phyloP scores from a whole-genome alignment of 2,888 invertebrate genomes.

The Patella pellucida region DNA sequence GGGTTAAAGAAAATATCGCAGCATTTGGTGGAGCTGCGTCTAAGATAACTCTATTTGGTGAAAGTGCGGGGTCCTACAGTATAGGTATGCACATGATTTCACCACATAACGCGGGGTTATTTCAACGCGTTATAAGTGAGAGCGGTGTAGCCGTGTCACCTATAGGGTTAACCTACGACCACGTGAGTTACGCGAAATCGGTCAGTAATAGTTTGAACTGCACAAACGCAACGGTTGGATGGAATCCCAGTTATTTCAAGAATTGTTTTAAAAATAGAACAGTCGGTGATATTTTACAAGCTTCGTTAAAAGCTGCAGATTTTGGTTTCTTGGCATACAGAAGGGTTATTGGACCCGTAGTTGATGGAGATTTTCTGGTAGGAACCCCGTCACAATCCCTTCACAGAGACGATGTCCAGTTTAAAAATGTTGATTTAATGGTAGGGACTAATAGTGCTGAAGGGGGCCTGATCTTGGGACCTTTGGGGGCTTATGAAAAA shows the following conservation, averaged over 20 bases:
- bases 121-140: constrained; percentile 49
- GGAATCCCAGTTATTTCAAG: constrained; percentile 22
- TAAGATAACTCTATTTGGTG: constrained; percentile 51
- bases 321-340: constrained; percentile 6
- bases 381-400: constrained; percentile 14
- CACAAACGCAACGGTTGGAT: constrained; percentile 8
- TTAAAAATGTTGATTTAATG: constrained; percentile 29
- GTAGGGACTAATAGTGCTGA: constrained; percentile 28
- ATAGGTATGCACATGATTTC: constrained; percentile 47
- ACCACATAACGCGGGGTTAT: constrained; percentile 40
- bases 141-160: constrained; percentile 44
- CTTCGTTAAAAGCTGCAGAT: constrained; percentile 15
- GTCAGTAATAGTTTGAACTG: constrained; percentile 27
- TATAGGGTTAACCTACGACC: constrained; percentile 25
- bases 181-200: constrained; percentile 20
- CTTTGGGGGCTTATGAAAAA: constrained; percentile 20
- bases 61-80: constrained; percentile 49
- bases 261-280: constrained; percentile 27
- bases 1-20: constrained; percentile 89
- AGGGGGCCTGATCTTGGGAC: constrained; percentile 23
- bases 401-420: constrained; percentile 20
- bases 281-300: constrained; percentile 18
- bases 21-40: constrained; percentile 45
- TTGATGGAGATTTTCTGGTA: constrained; percentile 29
- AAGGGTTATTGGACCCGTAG: constrained; percentile 26